A percentile compares a stretch with the other conserved stretches of the same genome.
Evolutionary conservation across 2,797 vertebrate species (phyloP).

Genomic region (Atherinosoma microstoma): DNA sequence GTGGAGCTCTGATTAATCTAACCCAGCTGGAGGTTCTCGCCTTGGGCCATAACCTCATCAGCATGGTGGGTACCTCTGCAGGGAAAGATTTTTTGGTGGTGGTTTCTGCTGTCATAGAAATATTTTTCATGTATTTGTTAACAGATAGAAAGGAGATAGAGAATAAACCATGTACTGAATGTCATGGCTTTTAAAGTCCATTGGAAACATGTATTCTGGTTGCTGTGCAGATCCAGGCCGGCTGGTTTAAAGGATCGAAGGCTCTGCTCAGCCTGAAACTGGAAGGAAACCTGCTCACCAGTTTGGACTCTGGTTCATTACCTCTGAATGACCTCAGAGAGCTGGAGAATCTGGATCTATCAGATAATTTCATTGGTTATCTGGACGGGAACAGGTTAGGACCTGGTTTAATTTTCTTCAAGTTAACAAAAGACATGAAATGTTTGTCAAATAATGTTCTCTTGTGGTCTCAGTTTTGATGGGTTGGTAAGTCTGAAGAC

Average conservation of each 20-base stretch:
- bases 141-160: too few relatives aligned
- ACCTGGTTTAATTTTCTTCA: background rate
- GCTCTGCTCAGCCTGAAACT: slow-evolving; percentile 80
- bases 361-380: slow-evolving; percentile 83
- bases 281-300: slow-evolving; percentile 83
- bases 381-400: slow-evolving; percentile 73
- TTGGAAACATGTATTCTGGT: background rate
- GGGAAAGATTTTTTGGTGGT: background rate
- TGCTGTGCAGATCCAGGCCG: slow-evolving; percentile 67
- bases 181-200: background rate
- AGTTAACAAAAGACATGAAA: background rate
- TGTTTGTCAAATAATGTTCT: background rate
- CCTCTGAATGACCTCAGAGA: slow-evolving; percentile 66
- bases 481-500: slow-evolving; percentile 74
- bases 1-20: slow-evolving; percentile 78
- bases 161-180: background rate
- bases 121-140: background rate
- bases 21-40: slow-evolving; percentile 76
- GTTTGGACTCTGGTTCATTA: slow-evolving; percentile 78
- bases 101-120: background rate
- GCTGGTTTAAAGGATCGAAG: slow-evolving; percentile 79
- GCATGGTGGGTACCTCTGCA: slow-evolving; percentile 47
- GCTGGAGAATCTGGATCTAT: slow-evolving; percentile 85
- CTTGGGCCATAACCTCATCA: slow-evolving; percentile 82
- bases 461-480: slow-evolving; percentile 64